Base-by-base conservation (phyloP, 2,888 invertebrate genomes). In the Clanis bilineata region DNA sequence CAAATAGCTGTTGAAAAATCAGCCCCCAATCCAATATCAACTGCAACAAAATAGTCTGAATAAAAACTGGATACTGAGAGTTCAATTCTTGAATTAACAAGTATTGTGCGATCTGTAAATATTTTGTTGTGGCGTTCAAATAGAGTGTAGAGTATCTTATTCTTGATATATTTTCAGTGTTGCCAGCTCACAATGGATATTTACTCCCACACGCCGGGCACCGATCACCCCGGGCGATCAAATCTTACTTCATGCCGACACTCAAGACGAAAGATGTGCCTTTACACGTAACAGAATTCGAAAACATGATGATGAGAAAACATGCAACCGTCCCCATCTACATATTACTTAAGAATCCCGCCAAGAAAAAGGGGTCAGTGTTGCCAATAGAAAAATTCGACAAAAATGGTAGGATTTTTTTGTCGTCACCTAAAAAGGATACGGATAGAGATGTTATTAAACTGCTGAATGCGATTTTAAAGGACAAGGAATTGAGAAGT, bases 351-450 rank as follows among this genome's bases (percentile, higher is more conserved):
- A 56, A 23, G 4, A 56, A 32, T 9, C 9, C 23, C 5, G 5
- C 9, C 3, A 32, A 32, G 22, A 32, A 59, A 39, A 10, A 12
- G 7, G 2, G 18, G 12, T 0, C 25, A 15, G 39, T 47, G 21
- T 51, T 56, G 25, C 59, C 57, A 43, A 12, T 5, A 10, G 39
- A 55, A 18, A 10, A 56, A 10, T 66, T 59, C 9, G 45, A 67
- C 22, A 36, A 59, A 6, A 61, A 64, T 7, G 67, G 66, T 7
- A 65, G 64, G 61, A 10, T 63, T 3, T 62, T 47, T 23, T n/a
- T 67, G 3, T 60, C 57, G 0, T 2, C 39, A 23, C 65, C 63
- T 0, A 62, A 9, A 57, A 64, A 3, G 15, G 10, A 51, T 32
- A 18, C 18, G 0, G 32, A 51, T 32, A 47, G 28, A 47, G 28